Evolutionary conservation across 2,888 invertebrate species (phyloP).

Genomic region (Xestia xanthographa): DNA sequence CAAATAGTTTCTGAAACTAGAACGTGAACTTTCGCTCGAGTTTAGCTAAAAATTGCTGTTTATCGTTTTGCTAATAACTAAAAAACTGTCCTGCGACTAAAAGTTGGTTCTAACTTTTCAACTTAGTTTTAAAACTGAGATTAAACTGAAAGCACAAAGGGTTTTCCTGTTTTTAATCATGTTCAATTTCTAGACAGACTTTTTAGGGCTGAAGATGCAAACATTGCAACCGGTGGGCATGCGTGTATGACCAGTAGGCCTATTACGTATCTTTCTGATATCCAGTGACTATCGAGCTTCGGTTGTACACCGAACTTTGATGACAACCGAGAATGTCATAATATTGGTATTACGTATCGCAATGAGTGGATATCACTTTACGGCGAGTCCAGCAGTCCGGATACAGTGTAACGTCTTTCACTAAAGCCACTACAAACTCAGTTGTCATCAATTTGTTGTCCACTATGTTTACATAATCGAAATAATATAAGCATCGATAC

Average conservation of each 20-base stretch:
- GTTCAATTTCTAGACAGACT: background rate
- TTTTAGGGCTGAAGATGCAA: background rate
- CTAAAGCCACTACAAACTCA: too few species aligned
- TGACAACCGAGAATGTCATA: too few species aligned
- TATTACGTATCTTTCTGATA: too few species aligned
- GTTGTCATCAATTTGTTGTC: too few species aligned
- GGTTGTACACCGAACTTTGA: too few species aligned
- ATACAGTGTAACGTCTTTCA: too few species aligned
- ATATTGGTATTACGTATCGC: too few species aligned
- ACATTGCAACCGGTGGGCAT: background rate
- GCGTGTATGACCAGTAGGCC: background rate
- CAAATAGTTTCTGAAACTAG: slow-evolving; percentile 29
- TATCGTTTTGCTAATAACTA: slow-evolving; percentile 41
- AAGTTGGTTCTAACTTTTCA: slow-evolving; percentile 10
- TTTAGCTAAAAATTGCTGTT: slow-evolving; percentile 20
- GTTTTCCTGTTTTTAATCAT: background rate
- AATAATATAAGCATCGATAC: too few species aligned
- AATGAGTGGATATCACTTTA: too few species aligned
- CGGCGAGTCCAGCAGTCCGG: too few species aligned
- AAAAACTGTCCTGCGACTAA: slow-evolving; percentile 22
- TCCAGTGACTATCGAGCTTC: too few species aligned
- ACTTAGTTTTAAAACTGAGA: slow-evolving; percentile 33
- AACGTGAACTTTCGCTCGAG: background rate
- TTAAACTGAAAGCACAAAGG: background rate
- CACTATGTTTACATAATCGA: too few species aligned